phyloP scores from a whole-genome alignment of 2,888 invertebrate species.

The Ectemnius lituratus region DNA sequence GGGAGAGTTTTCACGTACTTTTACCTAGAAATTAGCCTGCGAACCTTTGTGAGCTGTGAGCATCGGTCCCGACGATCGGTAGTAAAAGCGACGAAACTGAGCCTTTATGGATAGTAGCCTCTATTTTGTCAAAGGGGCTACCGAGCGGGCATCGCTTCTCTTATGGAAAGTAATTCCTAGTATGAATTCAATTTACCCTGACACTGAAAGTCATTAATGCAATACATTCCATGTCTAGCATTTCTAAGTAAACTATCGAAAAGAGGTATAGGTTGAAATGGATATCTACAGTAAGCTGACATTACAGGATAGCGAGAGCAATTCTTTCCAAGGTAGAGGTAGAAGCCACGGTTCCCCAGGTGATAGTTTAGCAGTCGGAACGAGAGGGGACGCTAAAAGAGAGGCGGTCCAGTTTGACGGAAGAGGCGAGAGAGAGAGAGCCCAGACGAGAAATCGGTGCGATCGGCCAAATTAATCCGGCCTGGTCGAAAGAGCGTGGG shows the following conservation, averaged over 20 bases:
- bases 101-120: conserved; percentile 53
- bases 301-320: too few relatives aligned
- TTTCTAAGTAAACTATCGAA: too few relatives aligned
- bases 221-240: too few relatives aligned
- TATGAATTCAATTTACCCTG: conserved; percentile 9
- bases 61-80: conserved; percentile 38
- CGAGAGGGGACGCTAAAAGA: not conserved
- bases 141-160: conserved; percentile 5
- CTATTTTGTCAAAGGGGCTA: conserved; percentile 27
- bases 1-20: conserved; percentile 26
- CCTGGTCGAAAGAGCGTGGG: conserved; percentile 28
- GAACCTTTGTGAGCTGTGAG: conserved; percentile 10
- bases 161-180: conserved; percentile 19
- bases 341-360: too few relatives aligned
- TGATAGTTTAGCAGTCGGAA: too few relatives aligned
- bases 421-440: not conserved
- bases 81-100: conserved; percentile 55
- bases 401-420: not conserved
- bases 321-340: too few relatives aligned
- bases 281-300: too few relatives aligned
- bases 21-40: conserved; percentile 45
- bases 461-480: conserved; percentile 46
- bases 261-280: too few relatives aligned
- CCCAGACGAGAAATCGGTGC: conserved; percentile 13
- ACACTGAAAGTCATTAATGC: too few relatives aligned